Evolutionary conservation across 2,797 vertebrate species (phyloP).

Genomic region (Spinus olivaceus): DNA sequence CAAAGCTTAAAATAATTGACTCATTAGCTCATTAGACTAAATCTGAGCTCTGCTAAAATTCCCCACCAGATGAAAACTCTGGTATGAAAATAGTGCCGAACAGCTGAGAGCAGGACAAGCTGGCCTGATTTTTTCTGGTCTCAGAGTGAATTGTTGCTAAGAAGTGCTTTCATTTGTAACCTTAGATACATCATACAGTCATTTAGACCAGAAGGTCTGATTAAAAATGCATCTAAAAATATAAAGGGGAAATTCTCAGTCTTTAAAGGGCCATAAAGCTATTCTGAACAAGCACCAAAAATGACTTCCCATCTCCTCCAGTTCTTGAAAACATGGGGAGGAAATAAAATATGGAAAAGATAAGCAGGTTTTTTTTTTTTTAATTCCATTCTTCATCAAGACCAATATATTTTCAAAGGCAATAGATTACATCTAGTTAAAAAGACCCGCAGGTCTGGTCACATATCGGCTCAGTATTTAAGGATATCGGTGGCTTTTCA

Average conservation of each 20-base stretch:
- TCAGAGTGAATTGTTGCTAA: background rate
- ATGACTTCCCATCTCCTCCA: background rate
- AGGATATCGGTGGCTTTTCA: too few species aligned
- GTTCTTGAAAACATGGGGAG: background rate
- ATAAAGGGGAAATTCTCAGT: background rate
- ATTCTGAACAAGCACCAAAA: background rate
- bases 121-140: slow-evolving; percentile 49
- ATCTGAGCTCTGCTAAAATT: slow-evolving; percentile 39
- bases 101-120: slow-evolving; percentile 43
- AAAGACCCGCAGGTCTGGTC: too few species aligned
- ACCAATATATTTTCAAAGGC: too few species aligned
- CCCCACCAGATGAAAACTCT: slow-evolving; percentile 15
- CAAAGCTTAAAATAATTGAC: slow-evolving; percentile 55
- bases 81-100: slow-evolving; percentile 38
- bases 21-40: slow-evolving; percentile 24
- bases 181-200: background rate
- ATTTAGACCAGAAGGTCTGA: background rate
- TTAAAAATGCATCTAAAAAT: slow-evolving; percentile 7
- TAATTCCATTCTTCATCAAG: too few species aligned
- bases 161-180: background rate
- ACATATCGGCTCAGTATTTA: too few species aligned
- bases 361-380: background rate
- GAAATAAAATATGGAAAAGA: background rate
- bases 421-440: too few species aligned
- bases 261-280: background rate